phyloP scores from a whole-genome alignment of 1,140 invertebrate genomes.

The Pogonognathellus flavescens region DNA sequence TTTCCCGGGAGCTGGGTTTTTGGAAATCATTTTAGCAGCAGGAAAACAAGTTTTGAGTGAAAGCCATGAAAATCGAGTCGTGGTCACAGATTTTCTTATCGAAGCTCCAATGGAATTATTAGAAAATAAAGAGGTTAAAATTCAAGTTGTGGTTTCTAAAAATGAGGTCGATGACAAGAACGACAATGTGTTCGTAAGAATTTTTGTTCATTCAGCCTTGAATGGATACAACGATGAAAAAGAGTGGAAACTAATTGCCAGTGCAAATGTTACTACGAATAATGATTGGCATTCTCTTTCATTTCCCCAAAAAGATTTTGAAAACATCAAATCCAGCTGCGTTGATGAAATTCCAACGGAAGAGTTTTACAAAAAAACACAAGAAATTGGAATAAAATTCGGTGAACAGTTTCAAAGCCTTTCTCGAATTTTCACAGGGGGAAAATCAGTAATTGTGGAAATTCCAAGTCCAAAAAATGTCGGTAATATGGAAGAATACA shows the following conservation, averaged over 20 bases:
- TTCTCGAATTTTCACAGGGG: not conserved
- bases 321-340: not conserved
- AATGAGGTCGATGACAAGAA: not conserved
- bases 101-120: not conserved
- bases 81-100: not conserved
- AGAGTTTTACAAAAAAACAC: not conserved
- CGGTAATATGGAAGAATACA: not conserved
- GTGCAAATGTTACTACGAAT: too few relatives aligned
- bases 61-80: too few relatives aligned
- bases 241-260: not conserved
- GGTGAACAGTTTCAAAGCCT: not conserved
- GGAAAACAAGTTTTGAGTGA: not conserved
- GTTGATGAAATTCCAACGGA: not conserved
- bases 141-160: not conserved
- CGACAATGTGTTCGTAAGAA: not conserved
- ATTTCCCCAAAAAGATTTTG: not conserved
- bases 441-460: not conserved
- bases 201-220: not conserved
- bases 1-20: not conserved
- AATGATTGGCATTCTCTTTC: too few relatives aligned
- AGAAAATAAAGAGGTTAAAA: not conserved
- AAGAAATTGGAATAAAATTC: not conserved
- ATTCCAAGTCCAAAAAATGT: not conserved
- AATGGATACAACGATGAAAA: not conserved
- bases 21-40: not conserved